These are phyloP conservation scores for Thyatira batis DNA, from an alignment of 2,888 invertebrate species.

Conservation along the genomic window DNA sequence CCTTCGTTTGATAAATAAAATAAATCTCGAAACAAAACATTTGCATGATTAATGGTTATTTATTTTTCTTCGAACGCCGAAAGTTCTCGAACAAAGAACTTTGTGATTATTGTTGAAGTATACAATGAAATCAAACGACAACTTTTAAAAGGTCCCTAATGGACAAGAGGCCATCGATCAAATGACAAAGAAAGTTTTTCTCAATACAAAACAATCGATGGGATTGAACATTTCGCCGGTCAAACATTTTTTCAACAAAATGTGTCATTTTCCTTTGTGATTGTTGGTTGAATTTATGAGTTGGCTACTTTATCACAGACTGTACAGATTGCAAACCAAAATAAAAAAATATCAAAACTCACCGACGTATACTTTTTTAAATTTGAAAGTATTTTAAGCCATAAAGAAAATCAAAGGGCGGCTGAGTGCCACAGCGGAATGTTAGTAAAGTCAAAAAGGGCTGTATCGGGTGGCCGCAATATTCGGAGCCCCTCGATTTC, in stretches of 20 bases:
- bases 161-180: conserved; percentile 79
- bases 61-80: conserved; percentile 52
- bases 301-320: conserved; percentile 31
- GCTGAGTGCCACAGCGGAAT: conserved; percentile 63
- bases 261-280: conserved; percentile 52
- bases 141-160: conserved; percentile 78
- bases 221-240: conserved; percentile 54
- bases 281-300: conserved; percentile 43
- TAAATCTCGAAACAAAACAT: conserved; percentile 53
- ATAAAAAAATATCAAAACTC: conserved; percentile 19
- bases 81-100: conserved; percentile 61
- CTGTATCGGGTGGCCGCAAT: conserved; percentile 74
- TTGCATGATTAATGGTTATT: conserved; percentile 64
- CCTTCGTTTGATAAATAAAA: conserved; percentile 46
- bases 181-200: conserved; percentile 75
- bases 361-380: conserved; percentile 41
- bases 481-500: conserved; percentile 73
- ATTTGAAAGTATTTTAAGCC: conserved; percentile 55
- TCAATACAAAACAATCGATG: conserved; percentile 72
- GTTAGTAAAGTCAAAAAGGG: conserved; percentile 70
- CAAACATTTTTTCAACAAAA: conserved; percentile 56
- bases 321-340: too few species aligned
- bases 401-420: conserved; percentile 68
- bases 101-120: conserved; percentile 65
- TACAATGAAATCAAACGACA: conserved; percentile 75